These are phyloP conservation scores for Chionodraco myersi DNA, from an alignment of 2,113 vertebrate genomes.

Conservation along the genomic window DNA sequence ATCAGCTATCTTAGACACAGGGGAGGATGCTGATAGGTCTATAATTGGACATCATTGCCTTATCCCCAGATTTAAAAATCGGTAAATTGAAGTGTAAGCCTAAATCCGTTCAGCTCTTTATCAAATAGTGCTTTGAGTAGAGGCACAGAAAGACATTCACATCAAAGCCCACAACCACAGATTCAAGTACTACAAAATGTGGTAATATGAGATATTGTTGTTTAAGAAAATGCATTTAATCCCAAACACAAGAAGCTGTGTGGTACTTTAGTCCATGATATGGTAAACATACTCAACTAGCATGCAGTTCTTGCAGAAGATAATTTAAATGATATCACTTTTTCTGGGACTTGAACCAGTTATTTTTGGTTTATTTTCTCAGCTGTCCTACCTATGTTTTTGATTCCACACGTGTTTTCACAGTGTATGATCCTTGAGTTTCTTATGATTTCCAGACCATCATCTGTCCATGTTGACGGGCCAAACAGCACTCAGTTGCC, in stretches of 20 bases:
- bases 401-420: background rate
- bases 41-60: no score
- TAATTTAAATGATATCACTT: background rate
- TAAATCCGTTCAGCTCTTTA: no score
- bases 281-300: background rate
- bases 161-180: no score
- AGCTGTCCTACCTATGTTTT: background rate
- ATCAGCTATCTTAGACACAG: no score
- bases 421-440: constrained; percentile 6
- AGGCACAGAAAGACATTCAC: no score
- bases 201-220: no score
- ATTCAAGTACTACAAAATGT: no score
- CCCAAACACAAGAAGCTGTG: background rate
- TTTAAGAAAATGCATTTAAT: background rate
- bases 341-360: background rate
- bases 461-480: constrained; percentile 11
- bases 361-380: background rate
- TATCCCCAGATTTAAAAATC: no score
- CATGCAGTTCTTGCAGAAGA: background rate
- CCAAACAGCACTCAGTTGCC: constrained; percentile 54
- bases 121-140: no score
- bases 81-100: no score
- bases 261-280: background rate
- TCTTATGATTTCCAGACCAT: constrained; percentile 31
- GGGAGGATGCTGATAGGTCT: no score